These are phyloP conservation scores for Labroides dimidiatus DNA, from an alignment of 2,797 vertebrate species.

Conservation along the genomic window DNA sequence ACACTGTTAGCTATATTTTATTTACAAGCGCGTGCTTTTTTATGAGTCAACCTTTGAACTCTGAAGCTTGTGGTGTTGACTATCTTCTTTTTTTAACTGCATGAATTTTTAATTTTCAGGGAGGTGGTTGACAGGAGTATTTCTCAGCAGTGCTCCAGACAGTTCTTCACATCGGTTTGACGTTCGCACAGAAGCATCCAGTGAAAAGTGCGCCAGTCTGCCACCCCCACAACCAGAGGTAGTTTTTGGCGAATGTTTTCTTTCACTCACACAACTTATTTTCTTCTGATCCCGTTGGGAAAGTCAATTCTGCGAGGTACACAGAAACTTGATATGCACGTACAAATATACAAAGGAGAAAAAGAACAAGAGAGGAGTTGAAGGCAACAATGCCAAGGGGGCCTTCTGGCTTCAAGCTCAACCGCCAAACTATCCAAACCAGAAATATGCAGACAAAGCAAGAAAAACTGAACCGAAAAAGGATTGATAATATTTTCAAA, in stretches of 20 bases:
- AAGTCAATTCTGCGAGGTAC: too few relatives aligned
- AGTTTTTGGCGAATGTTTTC: conserved; percentile 38
- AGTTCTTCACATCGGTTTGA: neutral
- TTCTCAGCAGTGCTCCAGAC: conserved; percentile 3
- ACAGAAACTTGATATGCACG: too few relatives aligned
- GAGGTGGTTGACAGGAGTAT: neutral
- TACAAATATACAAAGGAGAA: too few relatives aligned
- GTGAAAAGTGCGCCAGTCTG: conserved; percentile 7
- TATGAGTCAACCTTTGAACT: conserved; percentile 2
- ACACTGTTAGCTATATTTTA: conserved; percentile 16
- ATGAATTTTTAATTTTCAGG: neutral
- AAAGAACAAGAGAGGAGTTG: too few relatives aligned
- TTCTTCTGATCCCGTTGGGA: neutral
- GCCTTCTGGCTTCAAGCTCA: too few relatives aligned
- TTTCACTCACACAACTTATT: neutral
- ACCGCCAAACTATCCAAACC: neutral
- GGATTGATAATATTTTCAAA: neutral
- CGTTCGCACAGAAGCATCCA: conserved; percentile 3
- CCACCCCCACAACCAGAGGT: conserved; percentile 18
- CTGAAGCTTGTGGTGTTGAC: neutral
- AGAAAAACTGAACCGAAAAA: neutral
- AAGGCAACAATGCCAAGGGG: too few relatives aligned
- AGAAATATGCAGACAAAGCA: neutral
- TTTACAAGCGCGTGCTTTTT: neutral
- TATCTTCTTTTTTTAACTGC: neutral